Base-by-base conservation (phyloP, 2,113 vertebrate species). In the Eira barbara region DNA sequence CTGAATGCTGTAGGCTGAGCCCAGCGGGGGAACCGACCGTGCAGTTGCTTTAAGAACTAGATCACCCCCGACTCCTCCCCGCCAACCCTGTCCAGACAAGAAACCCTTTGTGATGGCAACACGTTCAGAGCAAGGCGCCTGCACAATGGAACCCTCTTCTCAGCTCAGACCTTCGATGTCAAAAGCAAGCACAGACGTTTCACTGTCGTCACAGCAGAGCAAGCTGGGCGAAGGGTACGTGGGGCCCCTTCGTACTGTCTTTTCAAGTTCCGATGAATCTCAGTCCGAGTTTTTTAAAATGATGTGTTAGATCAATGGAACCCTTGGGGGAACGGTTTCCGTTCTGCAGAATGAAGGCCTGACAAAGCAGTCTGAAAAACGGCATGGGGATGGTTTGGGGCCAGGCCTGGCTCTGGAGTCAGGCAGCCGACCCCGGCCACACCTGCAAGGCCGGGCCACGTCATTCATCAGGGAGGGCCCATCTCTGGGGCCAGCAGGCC, bases 61-160 rank as follows among this genome's bases (percentile, higher is more conserved):
- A 69, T n/a, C 3, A 7, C 29, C 13, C 27, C 4, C 52, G 0
- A 1, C 17, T 18, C 27, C 27, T 27, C 11, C 27, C 27, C 5
- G 0, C 27, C 25, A 29, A 13, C 13, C 13, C 63, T 6, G 2
- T 6, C 2, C 0, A 42, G 85, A 31, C 47, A 31, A 78, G 85
- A 86, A 45, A 23, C 6, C 47, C 67, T 61, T 6, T 2, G 0
- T 27, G 29, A 13, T 0, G 36, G 14, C 14, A 3, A 42, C 79
- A 6, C 27, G 7, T 47, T 17, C 36, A 12, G 63, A 13, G 47
- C 14, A 11, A 25, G 36, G 25, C 1, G 25, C 39, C 73, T 29
- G 39, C 73, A 45, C 73, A 29, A 17, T 2, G 27, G 25, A 76
- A 29, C 73, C 13, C 12, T 11, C 15, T 69, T 79, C 42, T 71